A percentile compares a stretch with the other conserved stretches of the same genome.
phyloP scores from a whole-genome alignment of 2,888 invertebrate genomes.

The Linyphia triangularis region DNA sequence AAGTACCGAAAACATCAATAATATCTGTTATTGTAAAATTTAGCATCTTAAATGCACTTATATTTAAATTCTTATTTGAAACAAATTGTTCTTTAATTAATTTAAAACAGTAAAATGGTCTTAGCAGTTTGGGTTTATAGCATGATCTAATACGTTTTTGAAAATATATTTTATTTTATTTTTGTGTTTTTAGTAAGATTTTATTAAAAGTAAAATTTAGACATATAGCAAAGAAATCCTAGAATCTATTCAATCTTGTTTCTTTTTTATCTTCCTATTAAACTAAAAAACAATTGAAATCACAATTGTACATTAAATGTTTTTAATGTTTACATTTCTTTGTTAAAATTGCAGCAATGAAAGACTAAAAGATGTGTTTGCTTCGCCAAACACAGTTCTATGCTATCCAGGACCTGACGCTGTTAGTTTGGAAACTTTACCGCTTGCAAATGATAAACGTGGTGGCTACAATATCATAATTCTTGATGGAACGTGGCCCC shows the following conservation, averaged over 20 bases:
- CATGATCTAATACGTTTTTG: too few species aligned
- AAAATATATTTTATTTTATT: not conserved
- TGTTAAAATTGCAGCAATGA: constrained; percentile 48
- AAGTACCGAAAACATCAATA: too few species aligned
- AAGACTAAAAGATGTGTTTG: constrained; percentile 84
- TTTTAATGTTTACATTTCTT: not conserved
- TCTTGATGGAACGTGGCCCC: constrained; percentile 97
- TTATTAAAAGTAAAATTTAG: not conserved
- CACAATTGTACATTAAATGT: not conserved
- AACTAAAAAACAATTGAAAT: too few species aligned
- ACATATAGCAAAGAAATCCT: not conserved
- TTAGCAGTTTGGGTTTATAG: too few species aligned
- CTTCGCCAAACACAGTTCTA: constrained; percentile 85
- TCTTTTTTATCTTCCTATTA: too few species aligned
- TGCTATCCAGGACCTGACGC: constrained; percentile 90
- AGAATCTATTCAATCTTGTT: too few species aligned
- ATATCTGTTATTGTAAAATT: too few species aligned
- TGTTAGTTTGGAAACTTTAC: constrained; percentile 84
- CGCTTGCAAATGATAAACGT: constrained; percentile 79
- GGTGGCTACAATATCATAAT: constrained; percentile 88
- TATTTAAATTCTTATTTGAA: too few species aligned
- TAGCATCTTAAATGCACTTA: too few species aligned
- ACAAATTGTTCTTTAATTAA: too few species aligned
- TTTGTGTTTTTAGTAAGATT: not conserved
- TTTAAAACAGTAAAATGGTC: too few species aligned